Evolutionary conservation across 1,140 invertebrate species (phyloP).

Genomic region (Drosophila jambulina): DNA sequence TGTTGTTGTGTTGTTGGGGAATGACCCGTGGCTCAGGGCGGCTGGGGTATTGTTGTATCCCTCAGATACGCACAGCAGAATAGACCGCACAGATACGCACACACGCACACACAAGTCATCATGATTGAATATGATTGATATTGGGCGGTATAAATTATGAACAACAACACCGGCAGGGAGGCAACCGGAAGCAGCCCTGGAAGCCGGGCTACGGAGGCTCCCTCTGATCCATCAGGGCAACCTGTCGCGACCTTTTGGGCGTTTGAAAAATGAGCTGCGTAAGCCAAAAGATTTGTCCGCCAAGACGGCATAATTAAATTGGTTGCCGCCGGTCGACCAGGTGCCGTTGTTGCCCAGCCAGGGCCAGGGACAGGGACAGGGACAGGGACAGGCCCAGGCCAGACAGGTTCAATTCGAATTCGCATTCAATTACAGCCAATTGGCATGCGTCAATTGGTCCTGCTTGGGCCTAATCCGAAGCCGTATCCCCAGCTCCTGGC

Average conservation of each 20-base stretch:
- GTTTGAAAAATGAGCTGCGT: conserved; percentile 62
- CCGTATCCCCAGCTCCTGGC: not conserved
- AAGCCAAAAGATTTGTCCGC: conserved; percentile 62
- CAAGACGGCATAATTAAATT: conserved; percentile 70
- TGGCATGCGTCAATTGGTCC: conserved; percentile 38
- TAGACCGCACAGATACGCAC: conserved; percentile 23
- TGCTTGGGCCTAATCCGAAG: not conserved
- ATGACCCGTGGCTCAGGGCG: conserved; percentile 8
- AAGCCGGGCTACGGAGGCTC: not conserved
- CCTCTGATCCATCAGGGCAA: conserved; percentile 41
- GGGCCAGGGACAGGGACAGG: not conserved
- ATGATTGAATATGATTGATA: conserved; percentile 81
- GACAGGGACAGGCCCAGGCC: not conserved
- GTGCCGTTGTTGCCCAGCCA: not conserved
- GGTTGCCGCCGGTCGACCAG: conserved; percentile 21
- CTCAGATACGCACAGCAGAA: conserved; percentile 42
- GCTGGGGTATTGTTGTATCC: conserved; percentile 44
- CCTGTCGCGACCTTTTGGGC: conserved; percentile 62
- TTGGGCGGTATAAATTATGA: conserved; percentile 72
- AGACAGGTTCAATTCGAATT: conserved; percentile 17
- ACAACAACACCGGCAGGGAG: conserved; percentile 13
- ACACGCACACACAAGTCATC: not conserved
- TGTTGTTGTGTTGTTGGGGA: conserved; percentile 55
- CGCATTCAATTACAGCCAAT: conserved; percentile 44
- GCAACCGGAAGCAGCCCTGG: not conserved